Evolutionary conservation across 2,797 vertebrate species (phyloP), one percentile per base, ranked within the genome.

Genomic region (Onychomys leucogaster): DNA sequence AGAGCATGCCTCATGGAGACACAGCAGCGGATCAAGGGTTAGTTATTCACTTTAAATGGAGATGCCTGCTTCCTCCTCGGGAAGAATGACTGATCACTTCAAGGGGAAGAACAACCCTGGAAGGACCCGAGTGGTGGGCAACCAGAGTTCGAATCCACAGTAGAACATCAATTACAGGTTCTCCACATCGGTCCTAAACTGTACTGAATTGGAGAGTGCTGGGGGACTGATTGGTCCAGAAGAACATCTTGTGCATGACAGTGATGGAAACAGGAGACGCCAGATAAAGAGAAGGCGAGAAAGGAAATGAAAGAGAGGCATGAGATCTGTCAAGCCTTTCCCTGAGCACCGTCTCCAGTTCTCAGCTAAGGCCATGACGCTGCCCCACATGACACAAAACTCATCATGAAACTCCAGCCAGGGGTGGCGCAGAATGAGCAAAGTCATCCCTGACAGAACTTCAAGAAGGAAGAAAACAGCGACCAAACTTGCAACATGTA

Each of bases 351-450:
- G 52, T 97, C 96, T 97, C 96, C 84, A 87, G 19, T 71, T 95
- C 95, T 88, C 95, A 96, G 96, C 0, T 37, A 96, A 63, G 32
- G 94, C 94, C 95, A 0, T 81, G 55, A 27, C 61, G 77, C 94
- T 80, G 89, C 90, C 86, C 65, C 88, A 83, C 43, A 69, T 59
- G 93, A 97, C 92, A 94, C 69, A 90, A 97, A 98, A 97, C 96
- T 97, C 98, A 98, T 98, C 98, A 16, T 75, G 97, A 98, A 98
- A 97, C 97, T 97, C 14, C 32, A 98, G 96, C 95, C 95, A 87
- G 95, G 41, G 71, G 86, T 80, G 77, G 91, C 94, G 87, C 89
- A 97, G 78, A 91, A 95, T 90, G 97, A 97, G 96, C 95, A 93
- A 93, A 96, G 96, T 95, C 94, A 94, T 94, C 93, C 89, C 94